Evolutionary conservation across 2,797 vertebrate species (phyloP).

Genomic region (Mergus octosetaceus): DNA sequence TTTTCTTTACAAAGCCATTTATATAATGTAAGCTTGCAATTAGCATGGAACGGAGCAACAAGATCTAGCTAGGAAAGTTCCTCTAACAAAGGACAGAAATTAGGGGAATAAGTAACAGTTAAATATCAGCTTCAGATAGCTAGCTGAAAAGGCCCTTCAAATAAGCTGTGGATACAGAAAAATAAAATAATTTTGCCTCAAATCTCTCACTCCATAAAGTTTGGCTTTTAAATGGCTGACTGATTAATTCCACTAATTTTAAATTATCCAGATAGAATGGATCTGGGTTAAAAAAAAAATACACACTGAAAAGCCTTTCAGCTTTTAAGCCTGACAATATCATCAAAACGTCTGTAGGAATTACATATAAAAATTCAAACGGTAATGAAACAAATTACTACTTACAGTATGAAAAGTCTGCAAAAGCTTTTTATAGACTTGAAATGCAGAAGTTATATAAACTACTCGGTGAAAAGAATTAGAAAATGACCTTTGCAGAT

Average conservation of each 20-base stretch:
- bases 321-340: constrained; percentile 81
- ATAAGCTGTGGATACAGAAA: constrained; percentile 71
- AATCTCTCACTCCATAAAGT: constrained; percentile 1
- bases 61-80: constrained; percentile 81
- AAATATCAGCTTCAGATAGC: constrained; percentile 80
- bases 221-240: constrained; percentile 63
- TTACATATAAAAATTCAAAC: constrained; percentile 78
- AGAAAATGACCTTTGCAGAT: constrained; percentile 83
- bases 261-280: constrained; percentile 74
- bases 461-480: constrained; percentile 79
- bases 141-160: constrained; percentile 76
- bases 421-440: constrained; percentile 81
- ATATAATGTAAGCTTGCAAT: constrained; percentile 84
- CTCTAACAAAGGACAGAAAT: constrained; percentile 81
- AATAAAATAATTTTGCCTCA: constrained; percentile 75
- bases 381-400: constrained; percentile 81
- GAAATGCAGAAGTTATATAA: constrained; percentile 83
- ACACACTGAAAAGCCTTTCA: constrained; percentile 53
- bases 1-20: constrained; percentile 96
- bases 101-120: constrained; percentile 82
- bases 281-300: neutral
- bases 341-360: constrained; percentile 76
- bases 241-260: constrained; percentile 78
- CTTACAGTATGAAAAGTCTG: constrained; percentile 77
- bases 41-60: constrained; percentile 80